These are phyloP conservation scores for Buathra laborator DNA, from an alignment of 2,888 invertebrate species.

Conservation along the genomic window DNA sequence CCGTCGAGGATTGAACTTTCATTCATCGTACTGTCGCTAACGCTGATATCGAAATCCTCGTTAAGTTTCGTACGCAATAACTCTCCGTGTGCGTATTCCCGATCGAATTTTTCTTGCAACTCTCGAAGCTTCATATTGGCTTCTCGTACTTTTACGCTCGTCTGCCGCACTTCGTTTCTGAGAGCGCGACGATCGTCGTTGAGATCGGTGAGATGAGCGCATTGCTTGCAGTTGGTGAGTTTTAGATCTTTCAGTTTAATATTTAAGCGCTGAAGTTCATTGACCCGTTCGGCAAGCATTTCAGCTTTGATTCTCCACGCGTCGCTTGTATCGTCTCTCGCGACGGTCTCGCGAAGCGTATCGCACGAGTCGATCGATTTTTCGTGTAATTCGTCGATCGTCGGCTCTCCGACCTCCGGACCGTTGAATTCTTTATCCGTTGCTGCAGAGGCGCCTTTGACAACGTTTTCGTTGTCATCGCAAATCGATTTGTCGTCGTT, in stretches of 20 bases:
- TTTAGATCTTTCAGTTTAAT: constrained; percentile 78
- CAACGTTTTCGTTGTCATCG: not conserved
- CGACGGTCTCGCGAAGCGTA: not conserved
- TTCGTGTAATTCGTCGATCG: constrained; percentile 24
- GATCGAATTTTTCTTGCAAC: constrained; percentile 77
- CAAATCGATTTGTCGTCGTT: not conserved
- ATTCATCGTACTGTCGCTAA: constrained; percentile 73
- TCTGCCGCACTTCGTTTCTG: constrained; percentile 75
- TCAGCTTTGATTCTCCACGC: constrained; percentile 60
- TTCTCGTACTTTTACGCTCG: constrained; percentile 75
- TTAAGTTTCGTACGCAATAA: constrained; percentile 76
- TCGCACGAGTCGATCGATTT: constrained; percentile 57
- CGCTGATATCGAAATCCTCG: constrained; percentile 74
- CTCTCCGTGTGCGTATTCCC: constrained; percentile 75
- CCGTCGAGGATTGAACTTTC: constrained; percentile 72
- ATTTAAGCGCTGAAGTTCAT: constrained; percentile 74
- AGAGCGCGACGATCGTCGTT: constrained; percentile 75
- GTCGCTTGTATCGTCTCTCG: constrained; percentile 58
- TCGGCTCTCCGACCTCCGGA: not conserved
- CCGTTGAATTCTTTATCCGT: constrained; percentile 62
- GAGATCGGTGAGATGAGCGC: constrained; percentile 75
- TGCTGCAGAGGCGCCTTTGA: constrained; percentile 32
- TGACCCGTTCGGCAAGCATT: constrained; percentile 72
- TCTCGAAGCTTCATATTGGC: constrained; percentile 68
- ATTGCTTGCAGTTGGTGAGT: constrained; percentile 76